A percentile compares a stretch with the other conserved stretches of the same genome.
These are phyloP conservation scores for Agrypnia vestita DNA, from an alignment of 1,140 invertebrate genomes.

Conservation along the genomic window DNA sequence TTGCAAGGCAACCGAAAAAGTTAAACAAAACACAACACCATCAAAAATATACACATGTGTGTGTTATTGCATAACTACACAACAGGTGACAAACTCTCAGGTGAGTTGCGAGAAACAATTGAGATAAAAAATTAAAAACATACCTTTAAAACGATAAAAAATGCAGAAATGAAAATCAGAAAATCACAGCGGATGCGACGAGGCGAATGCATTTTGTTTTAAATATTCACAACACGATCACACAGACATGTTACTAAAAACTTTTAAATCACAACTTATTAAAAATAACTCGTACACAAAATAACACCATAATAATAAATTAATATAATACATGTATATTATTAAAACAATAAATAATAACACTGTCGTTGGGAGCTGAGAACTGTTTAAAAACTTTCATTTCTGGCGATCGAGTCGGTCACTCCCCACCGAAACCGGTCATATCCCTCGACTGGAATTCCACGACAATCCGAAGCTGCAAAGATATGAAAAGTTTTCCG, in stretches of 20 bases:
- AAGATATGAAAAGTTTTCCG: slow-evolving; percentile 9
- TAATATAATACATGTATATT: slow-evolving; percentile 3
- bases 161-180: slow-evolving; percentile 30
- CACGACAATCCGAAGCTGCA: not conserved
- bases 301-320: not conserved
- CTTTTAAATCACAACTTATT: slow-evolving; percentile 44
- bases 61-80: slow-evolving; percentile 26
- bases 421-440: slow-evolving; percentile 27
- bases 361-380: not conserved
- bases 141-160: slow-evolving; percentile 45
- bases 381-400: slow-evolving; percentile 52
- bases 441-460: slow-evolving; percentile 45
- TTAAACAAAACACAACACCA: too few relatives aligned
- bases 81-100: slow-evolving; percentile 32
- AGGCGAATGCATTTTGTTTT: slow-evolving; percentile 51
- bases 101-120: slow-evolving; percentile 26
- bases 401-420: slow-evolving; percentile 21
- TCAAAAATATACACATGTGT: not conserved
- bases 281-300: slow-evolving; percentile 29
- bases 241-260: slow-evolving; percentile 46
- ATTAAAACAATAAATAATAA: not conserved
- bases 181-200: slow-evolving; percentile 44
- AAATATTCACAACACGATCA: slow-evolving; percentile 52
- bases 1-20: too few relatives aligned
- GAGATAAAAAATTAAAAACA: slow-evolving; percentile 1